phyloP scores from a whole-genome alignment of 1,140 invertebrate genomes.

The Drosophila ironensis region DNA sequence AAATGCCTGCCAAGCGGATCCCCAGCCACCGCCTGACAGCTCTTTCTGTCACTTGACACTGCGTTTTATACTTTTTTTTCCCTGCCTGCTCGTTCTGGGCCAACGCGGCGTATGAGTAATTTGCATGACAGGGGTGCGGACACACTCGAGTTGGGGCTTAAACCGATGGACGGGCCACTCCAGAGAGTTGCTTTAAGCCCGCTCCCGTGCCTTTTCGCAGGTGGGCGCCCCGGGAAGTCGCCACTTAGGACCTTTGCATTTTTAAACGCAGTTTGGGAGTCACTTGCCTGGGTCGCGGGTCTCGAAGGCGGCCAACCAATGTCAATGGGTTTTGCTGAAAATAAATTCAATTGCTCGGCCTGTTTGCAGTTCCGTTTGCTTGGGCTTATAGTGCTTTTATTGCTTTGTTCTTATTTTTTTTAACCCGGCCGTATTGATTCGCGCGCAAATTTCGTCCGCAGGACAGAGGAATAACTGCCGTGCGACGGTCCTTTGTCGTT shows the following conservation, averaged over 20 bases:
- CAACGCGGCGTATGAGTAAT: conserved; percentile 39
- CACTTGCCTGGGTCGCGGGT: conserved; percentile 38
- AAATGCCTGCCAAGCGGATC: conserved; percentile 28
- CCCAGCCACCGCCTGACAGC: conserved; percentile 6
- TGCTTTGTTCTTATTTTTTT: neutral
- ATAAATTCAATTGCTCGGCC: conserved; percentile 41
- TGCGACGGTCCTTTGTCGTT: conserved; percentile 6
- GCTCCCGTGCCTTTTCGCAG: conserved; percentile 36
- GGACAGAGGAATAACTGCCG: neutral
- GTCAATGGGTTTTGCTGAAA: conserved; percentile 45
- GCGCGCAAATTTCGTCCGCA: conserved; percentile 52
- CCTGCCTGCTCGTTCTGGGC: neutral
- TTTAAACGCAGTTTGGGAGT: conserved; percentile 48
- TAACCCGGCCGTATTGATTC: conserved; percentile 38
- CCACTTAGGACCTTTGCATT: conserved; percentile 60
- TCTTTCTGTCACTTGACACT: conserved; percentile 43
- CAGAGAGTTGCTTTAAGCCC: neutral
- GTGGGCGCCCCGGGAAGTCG: conserved; percentile 19
- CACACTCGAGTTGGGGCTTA: neutral
- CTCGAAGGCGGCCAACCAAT: conserved; percentile 12
- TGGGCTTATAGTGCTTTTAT: conserved; percentile 9
- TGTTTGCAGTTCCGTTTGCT: conserved; percentile 9
- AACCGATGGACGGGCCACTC: neutral
- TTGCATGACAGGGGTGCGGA: conserved; percentile 9
- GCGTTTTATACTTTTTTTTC: conserved; percentile 18